A percentile compares a stretch with the other conserved stretches of the same genome.
Conservation (phyloP, 2,888 invertebrate species). For the Pristionchus entomophagus region DNA sequence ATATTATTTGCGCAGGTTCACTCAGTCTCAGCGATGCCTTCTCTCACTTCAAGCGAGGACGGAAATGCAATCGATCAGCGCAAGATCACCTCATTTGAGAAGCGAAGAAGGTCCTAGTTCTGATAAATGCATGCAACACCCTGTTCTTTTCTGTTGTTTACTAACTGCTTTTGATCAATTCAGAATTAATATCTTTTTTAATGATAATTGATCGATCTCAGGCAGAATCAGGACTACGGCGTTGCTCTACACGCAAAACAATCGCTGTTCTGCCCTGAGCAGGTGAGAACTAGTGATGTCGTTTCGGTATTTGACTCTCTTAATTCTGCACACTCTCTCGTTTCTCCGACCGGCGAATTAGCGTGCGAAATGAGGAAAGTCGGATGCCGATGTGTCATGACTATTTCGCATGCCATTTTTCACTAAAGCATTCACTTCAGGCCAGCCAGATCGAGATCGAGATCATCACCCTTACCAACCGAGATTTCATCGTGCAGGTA, state of each 20-base stretch:
- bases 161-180: not conserved
- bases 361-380: too few relatives aligned
- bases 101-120: not conserved
- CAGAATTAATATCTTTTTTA: not conserved
- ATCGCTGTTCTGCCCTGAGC: conserved; percentile 42
- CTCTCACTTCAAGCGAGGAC: not conserved
- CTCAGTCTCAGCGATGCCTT: not conserved
- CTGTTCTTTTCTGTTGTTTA: not conserved
- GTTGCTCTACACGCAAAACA: conserved; percentile 46
- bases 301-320: too few relatives aligned
- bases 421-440: too few relatives aligned
- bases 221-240: conserved; percentile 30
- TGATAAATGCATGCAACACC: not conserved
- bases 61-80: not conserved
- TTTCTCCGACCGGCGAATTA: too few relatives aligned
- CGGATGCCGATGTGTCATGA: too few relatives aligned
- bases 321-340: too few relatives aligned
- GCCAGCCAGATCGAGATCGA: conserved; percentile 46
- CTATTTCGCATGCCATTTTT: too few relatives aligned
- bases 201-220: not conserved
- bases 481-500: conserved; percentile 43
- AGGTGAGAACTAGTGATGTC: too few relatives aligned
- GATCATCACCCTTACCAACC: not conserved
- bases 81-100: conserved; percentile 37
- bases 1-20: not conserved